These are phyloP conservation scores for Brachypterus glaber DNA, from an alignment of 2,888 invertebrate genomes.

Conservation along the genomic window DNA sequence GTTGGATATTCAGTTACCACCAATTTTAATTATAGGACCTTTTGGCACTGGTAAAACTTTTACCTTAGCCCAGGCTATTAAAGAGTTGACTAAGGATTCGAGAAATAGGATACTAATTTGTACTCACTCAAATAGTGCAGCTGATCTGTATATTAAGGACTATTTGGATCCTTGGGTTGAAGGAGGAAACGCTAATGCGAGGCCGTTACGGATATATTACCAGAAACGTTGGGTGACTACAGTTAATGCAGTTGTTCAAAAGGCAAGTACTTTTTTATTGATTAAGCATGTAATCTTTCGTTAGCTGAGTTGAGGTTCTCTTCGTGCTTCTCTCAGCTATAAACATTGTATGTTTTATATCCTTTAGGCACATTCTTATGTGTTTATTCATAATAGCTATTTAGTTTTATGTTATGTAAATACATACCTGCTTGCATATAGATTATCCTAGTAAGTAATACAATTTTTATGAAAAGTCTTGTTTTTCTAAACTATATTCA, in stretches of 20 bases:
- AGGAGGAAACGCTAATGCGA: conserved; percentile 53
- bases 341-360: no score
- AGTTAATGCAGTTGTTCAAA: conserved; percentile 59
- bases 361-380: no score
- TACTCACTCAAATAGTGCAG: conserved; percentile 81
- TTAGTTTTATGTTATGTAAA: no score
- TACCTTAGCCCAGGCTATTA: conserved; percentile 65
- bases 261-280: no score
- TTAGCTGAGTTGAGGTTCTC: no score
- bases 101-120: conserved; percentile 67
- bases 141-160: conserved; percentile 76
- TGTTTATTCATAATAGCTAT: no score
- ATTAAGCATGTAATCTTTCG: no score
- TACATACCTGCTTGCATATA: no score
- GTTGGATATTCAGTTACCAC: conserved; percentile 51
- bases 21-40: conserved; percentile 63
- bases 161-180: conserved; percentile 71
- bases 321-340: no score
- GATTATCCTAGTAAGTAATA: no score
- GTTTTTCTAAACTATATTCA: no score
- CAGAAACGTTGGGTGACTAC: conserved; percentile 70
- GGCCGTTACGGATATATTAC: conserved; percentile 70
- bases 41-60: conserved; percentile 86
- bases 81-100: conserved; percentile 53
- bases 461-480: no score